phyloP scores from a whole-genome alignment of 2,888 invertebrate genomes.

The Leucoma salicis region DNA sequence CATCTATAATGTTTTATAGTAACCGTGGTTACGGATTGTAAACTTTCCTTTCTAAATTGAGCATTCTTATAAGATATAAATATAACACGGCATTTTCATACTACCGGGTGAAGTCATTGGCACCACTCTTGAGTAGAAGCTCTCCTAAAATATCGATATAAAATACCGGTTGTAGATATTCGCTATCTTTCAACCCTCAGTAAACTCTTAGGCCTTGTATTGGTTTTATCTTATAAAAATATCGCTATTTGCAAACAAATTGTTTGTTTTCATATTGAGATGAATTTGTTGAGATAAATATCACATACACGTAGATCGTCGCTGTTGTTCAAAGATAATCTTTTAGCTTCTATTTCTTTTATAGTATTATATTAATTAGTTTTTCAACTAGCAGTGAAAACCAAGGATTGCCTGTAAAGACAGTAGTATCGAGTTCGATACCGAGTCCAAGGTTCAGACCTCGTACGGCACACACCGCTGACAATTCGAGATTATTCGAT shows the following conservation, averaged over 20 bases:
- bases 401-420: no score
- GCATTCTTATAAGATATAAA: no score
- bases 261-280: conserved; percentile 18
- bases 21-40: no score
- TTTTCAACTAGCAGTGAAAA: no score
- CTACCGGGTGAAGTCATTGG: conserved; percentile 30
- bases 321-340: neutral
- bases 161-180: conserved; percentile 36
- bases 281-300: conserved; percentile 15
- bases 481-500: no score
- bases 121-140: conserved; percentile 25
- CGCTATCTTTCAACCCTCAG: conserved; percentile 33
- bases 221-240: conserved; percentile 32
- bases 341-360: neutral
- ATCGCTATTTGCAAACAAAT: conserved; percentile 28
- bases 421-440: no score
- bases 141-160: conserved; percentile 55
- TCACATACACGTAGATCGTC: neutral
- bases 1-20: no score
- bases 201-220: conserved; percentile 34
- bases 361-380: neutral
- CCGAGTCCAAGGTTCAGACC: no score
- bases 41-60: no score
- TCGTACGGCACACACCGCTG: no score
- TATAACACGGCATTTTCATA: no score